Percentiles rank a stretch among this genome's conserved stretches.
phyloP scores from a whole-genome alignment of 2,113 vertebrate species.

The Smithornis capensis region DNA sequence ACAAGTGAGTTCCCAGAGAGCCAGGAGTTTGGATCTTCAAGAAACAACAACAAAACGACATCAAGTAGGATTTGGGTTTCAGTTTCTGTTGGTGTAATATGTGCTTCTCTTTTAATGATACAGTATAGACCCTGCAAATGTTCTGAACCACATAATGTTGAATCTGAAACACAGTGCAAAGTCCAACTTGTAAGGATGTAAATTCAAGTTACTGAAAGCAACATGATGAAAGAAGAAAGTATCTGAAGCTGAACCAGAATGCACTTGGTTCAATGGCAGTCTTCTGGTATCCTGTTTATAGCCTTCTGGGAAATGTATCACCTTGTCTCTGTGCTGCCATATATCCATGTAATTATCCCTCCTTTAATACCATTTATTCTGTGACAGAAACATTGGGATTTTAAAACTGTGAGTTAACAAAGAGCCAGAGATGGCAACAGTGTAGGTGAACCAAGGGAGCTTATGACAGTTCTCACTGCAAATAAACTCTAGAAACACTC shows the following conservation, averaged over 20 bases:
- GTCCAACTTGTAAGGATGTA: neutral
- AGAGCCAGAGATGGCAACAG: neutral
- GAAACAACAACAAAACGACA: neutral
- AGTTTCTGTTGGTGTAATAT: neutral
- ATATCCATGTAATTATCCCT: neutral
- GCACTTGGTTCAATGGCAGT: neutral
- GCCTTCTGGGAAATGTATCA: neutral
- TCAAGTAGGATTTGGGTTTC: neutral
- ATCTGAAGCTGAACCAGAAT: neutral
- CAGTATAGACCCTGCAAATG: neutral
- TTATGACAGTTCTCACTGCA: neutral
- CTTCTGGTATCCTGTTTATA: neutral
- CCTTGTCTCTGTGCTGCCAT: neutral
- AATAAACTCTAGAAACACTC: neutral
- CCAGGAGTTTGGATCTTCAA: conserved; percentile 70
- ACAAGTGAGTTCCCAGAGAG: conserved; percentile 62
- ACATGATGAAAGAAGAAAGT: neutral
- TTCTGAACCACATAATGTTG: neutral
- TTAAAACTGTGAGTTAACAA: neutral
- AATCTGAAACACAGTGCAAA: neutral
- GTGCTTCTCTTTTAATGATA: neutral
- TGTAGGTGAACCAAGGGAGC: neutral
- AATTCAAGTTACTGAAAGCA: neutral
- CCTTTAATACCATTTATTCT: neutral
- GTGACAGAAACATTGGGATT: neutral